Evolutionary conservation across 2,888 invertebrate species (phyloP), one percentile per base, ranked within the genome.

Genomic region (Orchesella flavescens): DNA sequence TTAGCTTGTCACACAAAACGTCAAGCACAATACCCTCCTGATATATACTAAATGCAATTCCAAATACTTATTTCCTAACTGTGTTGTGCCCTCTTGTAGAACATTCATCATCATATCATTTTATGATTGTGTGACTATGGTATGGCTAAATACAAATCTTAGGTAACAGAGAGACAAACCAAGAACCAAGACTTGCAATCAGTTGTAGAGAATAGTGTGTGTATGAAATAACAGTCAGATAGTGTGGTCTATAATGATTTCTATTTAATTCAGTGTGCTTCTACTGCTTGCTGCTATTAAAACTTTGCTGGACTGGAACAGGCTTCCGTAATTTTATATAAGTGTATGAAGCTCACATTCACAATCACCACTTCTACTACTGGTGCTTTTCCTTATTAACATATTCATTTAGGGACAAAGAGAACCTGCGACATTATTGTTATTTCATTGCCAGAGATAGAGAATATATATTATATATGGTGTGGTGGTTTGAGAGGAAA

Each of bases 361-460:
- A 34, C 34, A 34, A 34, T 34, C 34, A 53, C 13, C 53, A 53
- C 53, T 53, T n/a, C 53, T 53, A 3, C 53, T 73, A 3, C 53
- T 73, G 59, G 43, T 21, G 57, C 24, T 46, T 49, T 57, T 69
- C 12, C 61, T 59, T 57, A 77, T 77, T 77, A 77, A 77, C 77
- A 77, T 77, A 77, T 77, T 77, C 77, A 69, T 68, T 69, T 17
- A 69, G 59, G 68, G 46, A 57, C 68, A 77, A 77, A 43, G 49
- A 49, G 57, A 66, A 34, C 69, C 23, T 59, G 55, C 65, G 65
- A 69, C 77, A 69, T 46, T 46, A 69, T 77, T 69, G 69, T 77
- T 77, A 49, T 77, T 77, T 61, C 77, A 69, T 77, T 77, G 59
- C 59, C 15, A 59, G 59, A 66, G 34, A 43, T 63, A 23, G 63